These are phyloP conservation scores for Echinarachnius parma DNA, from an alignment of 53 echinoderm and acorn worm genomes.

Conservation along the genomic window DNA sequence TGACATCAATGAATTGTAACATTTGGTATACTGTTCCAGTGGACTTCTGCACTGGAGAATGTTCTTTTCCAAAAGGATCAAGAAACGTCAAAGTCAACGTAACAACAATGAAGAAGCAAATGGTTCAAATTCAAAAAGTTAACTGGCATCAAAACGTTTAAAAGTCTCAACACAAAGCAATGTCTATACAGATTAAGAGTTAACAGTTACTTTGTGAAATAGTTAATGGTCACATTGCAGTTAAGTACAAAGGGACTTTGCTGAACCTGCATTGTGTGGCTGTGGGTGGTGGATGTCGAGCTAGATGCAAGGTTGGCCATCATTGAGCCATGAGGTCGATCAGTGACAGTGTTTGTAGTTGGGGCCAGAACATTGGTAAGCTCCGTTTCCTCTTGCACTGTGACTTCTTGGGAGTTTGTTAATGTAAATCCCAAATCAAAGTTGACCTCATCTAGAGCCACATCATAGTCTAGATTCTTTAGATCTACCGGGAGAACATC, in stretches of 20 bases:
- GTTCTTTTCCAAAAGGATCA: no score
- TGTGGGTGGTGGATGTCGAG: background rate
- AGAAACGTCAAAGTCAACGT: no score
- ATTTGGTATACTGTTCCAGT: no score
- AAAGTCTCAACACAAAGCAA: no score
- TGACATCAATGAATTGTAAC: no score
- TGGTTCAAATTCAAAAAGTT: no score
- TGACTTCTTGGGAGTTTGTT: conserved; percentile 1
- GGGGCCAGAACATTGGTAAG: background rate
- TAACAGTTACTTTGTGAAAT: background rate
- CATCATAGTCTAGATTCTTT: no score
- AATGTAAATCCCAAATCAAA: conserved; percentile 14
- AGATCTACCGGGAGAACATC: background rate
- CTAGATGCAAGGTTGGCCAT: no score
- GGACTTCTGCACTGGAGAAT: no score
- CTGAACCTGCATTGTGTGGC: conserved; percentile 1
- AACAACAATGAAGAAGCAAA: no score
- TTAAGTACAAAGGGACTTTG: conserved; percentile 15
- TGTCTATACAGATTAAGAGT: background rate
- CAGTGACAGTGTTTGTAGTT: background rate
- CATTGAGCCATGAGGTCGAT: background rate
- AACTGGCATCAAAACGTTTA: no score
- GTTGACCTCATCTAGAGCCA: background rate
- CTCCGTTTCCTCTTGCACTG: background rate
- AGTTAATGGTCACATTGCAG: conserved; percentile 22